Evolutionary conservation across 2,113 vertebrate species (phyloP).

Genomic region (Anthoscopus minutus): DNA sequence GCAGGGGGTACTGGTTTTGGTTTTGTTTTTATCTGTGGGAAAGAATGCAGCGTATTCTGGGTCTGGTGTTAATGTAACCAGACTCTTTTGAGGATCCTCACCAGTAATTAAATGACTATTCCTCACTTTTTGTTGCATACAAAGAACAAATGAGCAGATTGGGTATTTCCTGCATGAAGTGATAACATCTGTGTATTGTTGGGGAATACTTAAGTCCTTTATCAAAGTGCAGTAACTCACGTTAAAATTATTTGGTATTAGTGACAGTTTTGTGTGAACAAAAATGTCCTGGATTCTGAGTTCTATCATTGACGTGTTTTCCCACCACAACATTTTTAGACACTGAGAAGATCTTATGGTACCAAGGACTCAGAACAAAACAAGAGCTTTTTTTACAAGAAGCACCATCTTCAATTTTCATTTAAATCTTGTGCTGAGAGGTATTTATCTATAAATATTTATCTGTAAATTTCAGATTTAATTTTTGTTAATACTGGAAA

Average conservation of each 20-base stretch:
- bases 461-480: neutral
- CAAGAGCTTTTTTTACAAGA: neutral
- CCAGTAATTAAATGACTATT: neutral
- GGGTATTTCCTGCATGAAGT: neutral
- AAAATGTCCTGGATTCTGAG: neutral
- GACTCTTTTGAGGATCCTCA: neutral
- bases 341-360: neutral
- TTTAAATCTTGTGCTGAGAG: neutral
- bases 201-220: neutral
- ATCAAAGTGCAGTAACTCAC: neutral
- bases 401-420: neutral
- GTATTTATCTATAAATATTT: neutral
- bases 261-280: neutral
- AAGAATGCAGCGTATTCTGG: neutral
- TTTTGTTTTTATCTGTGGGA: neutral
- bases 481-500: neutral
- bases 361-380: neutral
- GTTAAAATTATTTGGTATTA: neutral
- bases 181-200: neutral
- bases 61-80: neutral
- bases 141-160: neutral
- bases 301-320: neutral
- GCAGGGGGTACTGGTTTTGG: accelerated
- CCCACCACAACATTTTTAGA: neutral
- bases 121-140: neutral